Percentiles rank a stretch among this genome's conserved stretches.
Conservation (phyloP, 2,888 invertebrate species). For the Drosophila acutilabella region DNA sequence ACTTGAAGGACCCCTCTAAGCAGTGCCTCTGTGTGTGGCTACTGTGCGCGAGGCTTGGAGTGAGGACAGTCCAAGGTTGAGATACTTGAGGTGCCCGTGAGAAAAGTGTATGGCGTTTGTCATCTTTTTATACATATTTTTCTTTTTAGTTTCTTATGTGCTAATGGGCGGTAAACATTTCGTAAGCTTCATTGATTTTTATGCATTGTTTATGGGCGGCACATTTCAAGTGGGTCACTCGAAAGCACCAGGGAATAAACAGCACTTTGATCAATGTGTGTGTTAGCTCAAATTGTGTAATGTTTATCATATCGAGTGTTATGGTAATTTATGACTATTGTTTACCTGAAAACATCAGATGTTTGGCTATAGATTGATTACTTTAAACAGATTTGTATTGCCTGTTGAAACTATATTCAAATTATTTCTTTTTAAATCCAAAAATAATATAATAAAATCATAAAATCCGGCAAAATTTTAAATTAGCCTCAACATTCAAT, state of each 20-base stretch:
- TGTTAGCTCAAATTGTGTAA: slow-evolving; percentile 1
- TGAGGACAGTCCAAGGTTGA: slow-evolving; percentile 30
- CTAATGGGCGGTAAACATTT: slow-evolving; percentile 77
- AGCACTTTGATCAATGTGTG: slow-evolving; percentile 7
- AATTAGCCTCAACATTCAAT: too few relatives aligned
- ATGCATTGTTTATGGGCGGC: slow-evolving; percentile 53
- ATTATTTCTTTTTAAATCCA: too few relatives aligned
- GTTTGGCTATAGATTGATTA: neutral
- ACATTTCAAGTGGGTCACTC: slow-evolving; percentile 64
- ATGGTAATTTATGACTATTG: slow-evolving; percentile 10
- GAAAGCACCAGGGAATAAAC: slow-evolving; percentile 18
- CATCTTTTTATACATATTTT: slow-evolving; percentile 10
- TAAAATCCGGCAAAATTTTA: too few relatives aligned
- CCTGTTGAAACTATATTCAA: too few relatives aligned
- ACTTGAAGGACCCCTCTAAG: slow-evolving; percentile 59
- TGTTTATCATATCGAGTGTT: slow-evolving; percentile 2
- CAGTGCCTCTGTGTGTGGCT: slow-evolving; percentile 25
- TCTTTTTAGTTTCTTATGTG: slow-evolving; percentile 57
- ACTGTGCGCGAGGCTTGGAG: slow-evolving; percentile 22
- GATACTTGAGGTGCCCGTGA: slow-evolving; percentile 55
- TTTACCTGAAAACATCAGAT: neutral
- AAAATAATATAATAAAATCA: too few relatives aligned
- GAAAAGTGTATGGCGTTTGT: slow-evolving; percentile 47
- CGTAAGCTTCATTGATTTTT: slow-evolving; percentile 75
- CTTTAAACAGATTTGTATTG: neutral